Percentiles rank a stretch among this genome's conserved stretches.
These are phyloP conservation scores for Oxyteleia sp. DNA, from an alignment of 2,888 invertebrate genomes.

Conservation along the genomic window DNA sequence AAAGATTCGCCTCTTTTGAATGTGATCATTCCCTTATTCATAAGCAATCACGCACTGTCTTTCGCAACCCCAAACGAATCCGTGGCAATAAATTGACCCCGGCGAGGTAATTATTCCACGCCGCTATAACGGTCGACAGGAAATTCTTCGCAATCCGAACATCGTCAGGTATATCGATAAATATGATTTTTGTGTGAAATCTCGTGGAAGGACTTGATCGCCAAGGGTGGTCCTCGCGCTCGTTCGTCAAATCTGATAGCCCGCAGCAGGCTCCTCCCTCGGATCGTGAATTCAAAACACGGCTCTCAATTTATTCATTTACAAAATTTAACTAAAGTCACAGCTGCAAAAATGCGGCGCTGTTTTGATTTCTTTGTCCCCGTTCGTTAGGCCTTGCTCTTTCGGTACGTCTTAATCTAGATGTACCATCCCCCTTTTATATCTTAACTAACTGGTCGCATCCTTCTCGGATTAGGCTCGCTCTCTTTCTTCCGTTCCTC, in stretches of 20 bases:
- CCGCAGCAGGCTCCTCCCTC: conserved; percentile 78
- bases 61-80: conserved; percentile 74
- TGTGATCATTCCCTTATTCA: conserved; percentile 54
- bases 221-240: conserved; percentile 85
- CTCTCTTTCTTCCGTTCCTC: conserved; percentile 38
- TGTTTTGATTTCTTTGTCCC: conserved; percentile 59
- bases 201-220: conserved; percentile 84
- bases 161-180: conserved; percentile 83
- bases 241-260: conserved; percentile 83
- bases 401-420: conserved; percentile 70
- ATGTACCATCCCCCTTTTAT: conserved; percentile 73
- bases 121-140: conserved; percentile 76
- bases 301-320: conserved; percentile 45
- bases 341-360: conserved; percentile 60
- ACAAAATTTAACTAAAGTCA: conserved; percentile 20
- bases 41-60: conserved; percentile 66
- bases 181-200: conserved; percentile 86
- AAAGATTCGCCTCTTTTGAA: conserved; percentile 37
- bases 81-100: conserved; percentile 83
- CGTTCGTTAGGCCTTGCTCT: conserved; percentile 37
- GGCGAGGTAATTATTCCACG: conserved; percentile 84
- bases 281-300: conserved; percentile 65
- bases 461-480: conserved; percentile 73
- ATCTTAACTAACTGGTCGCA: conserved; percentile 78
- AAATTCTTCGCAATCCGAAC: conserved; percentile 67